Evolutionary conservation across 2,113 vertebrate genomes (phyloP).

Genomic region (Raja brachyura): DNA sequence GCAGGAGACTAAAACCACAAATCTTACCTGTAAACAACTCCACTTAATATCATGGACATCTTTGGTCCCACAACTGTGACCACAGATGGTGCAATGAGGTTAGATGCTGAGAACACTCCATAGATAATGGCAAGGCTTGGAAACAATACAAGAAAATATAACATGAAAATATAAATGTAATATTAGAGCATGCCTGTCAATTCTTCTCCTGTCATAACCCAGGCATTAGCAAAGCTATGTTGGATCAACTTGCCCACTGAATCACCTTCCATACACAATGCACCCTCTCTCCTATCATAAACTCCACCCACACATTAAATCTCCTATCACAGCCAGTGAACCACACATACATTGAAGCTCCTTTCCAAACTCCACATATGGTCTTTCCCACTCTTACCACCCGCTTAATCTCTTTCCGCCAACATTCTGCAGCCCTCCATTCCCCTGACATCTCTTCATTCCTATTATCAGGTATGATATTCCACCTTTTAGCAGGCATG

Average conservation of each 20-base stretch:
- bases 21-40: constrained; percentile 34
- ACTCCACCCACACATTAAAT: background rate
- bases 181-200: background rate
- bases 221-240: background rate
- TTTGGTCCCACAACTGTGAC: constrained; percentile 25
- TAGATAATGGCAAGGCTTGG: constrained; percentile 38
- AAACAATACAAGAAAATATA: background rate
- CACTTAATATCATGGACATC: constrained; percentile 35
- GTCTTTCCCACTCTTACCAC: background rate
- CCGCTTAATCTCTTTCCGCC: background rate
- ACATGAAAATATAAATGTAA: background rate
- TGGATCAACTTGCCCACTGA: too few species aligned
- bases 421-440: background rate
- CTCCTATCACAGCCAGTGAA: background rate
- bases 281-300: background rate
- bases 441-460: background rate
- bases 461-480: background rate
- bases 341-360: background rate
- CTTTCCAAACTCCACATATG: background rate
- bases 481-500: background rate
- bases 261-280: background rate
- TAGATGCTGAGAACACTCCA: constrained; percentile 39
- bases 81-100: constrained; percentile 37
- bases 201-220: too few species aligned
- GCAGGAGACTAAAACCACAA: background rate